phyloP scores from a whole-genome alignment of 2,113 vertebrate genomes.

The Tetrao urogallus region DNA sequence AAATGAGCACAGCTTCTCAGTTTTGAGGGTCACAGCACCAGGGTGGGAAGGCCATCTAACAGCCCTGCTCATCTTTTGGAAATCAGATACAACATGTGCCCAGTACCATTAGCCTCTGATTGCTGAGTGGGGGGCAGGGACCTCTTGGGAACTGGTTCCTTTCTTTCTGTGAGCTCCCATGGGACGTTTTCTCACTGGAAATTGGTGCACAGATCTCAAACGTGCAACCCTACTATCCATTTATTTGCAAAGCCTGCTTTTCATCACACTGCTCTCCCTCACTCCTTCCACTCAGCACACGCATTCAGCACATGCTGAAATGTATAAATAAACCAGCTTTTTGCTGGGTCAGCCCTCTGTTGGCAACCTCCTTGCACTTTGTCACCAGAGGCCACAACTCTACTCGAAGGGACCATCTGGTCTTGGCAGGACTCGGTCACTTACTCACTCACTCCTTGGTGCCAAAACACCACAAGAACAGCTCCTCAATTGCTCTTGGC shows the following conservation, averaged over 20 bases:
- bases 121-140: rapidly evolving
- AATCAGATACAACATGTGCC: background rate
- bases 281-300: background rate
- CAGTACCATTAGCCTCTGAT: background rate
- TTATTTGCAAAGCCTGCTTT: background rate
- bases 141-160: background rate
- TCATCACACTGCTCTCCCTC: background rate
- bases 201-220: background rate
- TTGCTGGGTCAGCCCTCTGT: conserved; percentile 47
- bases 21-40: rapidly evolving
- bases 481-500: conserved; percentile 20
- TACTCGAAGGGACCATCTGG: conserved; percentile 38
- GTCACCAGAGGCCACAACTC: conserved; percentile 45
- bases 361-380: conserved; percentile 24
- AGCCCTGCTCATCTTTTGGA: background rate
- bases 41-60: background rate
- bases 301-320: background rate
- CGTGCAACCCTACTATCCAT: background rate
- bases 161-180: background rate
- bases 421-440: background rate
- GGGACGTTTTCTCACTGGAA: background rate
- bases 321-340: conserved; percentile 55
- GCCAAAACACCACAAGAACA: conserved; percentile 35
- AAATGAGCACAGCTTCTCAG: background rate
- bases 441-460: background rate